These are phyloP conservation scores for Tromatobia lineatoria DNA, from an alignment of 2,888 invertebrate species.

Conservation along the genomic window DNA sequence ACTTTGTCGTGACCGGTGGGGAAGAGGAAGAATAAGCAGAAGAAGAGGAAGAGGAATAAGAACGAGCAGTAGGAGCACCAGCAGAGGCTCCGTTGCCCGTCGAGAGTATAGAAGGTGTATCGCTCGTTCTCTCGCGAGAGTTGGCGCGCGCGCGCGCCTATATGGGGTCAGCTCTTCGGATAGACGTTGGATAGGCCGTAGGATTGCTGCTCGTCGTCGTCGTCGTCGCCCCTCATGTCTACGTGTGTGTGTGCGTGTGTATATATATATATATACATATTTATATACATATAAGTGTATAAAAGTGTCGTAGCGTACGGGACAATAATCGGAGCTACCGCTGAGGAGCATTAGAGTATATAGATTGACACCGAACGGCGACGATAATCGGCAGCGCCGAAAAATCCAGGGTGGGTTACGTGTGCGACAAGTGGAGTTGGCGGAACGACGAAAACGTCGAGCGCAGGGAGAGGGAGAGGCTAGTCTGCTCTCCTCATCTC, in stretches of 20 bases:
- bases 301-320: slow-evolving; percentile 32
- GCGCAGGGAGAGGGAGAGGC: slow-evolving; percentile 56
- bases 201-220: slow-evolving; percentile 72
- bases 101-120: slow-evolving; percentile 23
- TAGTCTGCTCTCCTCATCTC: slow-evolving; percentile 35
- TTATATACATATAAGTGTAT: slow-evolving; percentile 9
- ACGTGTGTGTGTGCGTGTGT: slow-evolving; percentile 28
- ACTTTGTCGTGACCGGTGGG: slow-evolving; percentile 51
- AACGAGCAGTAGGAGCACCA: too few species aligned
- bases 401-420: slow-evolving; percentile 62
- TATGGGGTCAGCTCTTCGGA: slow-evolving; percentile 78
- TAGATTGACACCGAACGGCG: background rate
- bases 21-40: slow-evolving; percentile 8
- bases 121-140: slow-evolving; percentile 54
- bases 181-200: slow-evolving; percentile 74
- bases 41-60: too few species aligned
- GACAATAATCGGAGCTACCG: slow-evolving; percentile 52
- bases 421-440: slow-evolving; percentile 67
- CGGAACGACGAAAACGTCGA: slow-evolving; percentile 57
- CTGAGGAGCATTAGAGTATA: background rate
- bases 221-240: slow-evolving; percentile 50
- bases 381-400: slow-evolving; percentile 27
- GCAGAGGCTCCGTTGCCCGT: slow-evolving; percentile 57
- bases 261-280: slow-evolving; percentile 16
- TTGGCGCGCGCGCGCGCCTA: slow-evolving; percentile 71